Conservation (phyloP, 2,113 vertebrate species). For the Bos indicus region DNA sequence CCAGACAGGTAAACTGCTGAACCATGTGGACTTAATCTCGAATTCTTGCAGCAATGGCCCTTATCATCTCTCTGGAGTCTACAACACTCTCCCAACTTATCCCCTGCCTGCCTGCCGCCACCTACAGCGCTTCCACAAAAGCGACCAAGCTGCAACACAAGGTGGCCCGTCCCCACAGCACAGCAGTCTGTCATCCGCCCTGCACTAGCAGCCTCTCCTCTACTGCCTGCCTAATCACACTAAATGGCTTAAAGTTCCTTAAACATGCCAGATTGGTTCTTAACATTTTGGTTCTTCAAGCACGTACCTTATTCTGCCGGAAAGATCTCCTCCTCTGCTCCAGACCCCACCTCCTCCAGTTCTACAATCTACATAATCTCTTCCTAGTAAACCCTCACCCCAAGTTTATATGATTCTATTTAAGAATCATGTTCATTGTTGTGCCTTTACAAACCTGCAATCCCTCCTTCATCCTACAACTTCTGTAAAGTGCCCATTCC, state of each 20-base stretch:
- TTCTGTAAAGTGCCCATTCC: not conserved
- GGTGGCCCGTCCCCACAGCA: no score
- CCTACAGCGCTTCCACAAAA: not conserved
- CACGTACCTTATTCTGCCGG: not conserved
- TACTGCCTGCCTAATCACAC: not conserved
- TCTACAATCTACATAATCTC: not conserved
- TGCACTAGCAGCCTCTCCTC: not conserved
- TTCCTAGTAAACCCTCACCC: not conserved
- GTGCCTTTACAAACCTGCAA: not conserved
- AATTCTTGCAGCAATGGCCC: not conserved
- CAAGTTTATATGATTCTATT: not conserved
- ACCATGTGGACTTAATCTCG: not conserved
- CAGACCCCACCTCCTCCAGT: not conserved
- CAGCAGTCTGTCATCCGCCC: not conserved
- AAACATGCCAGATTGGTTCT: not conserved
- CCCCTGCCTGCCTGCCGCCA: not conserved
- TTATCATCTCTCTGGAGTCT: not conserved
- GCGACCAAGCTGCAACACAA: not conserved
- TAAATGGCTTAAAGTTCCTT: not conserved
- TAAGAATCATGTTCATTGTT: not conserved
- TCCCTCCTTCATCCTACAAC: not conserved
- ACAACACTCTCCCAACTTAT: not conserved
- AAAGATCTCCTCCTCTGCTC: not conserved
- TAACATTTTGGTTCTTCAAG: not conserved
- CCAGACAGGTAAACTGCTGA: not conserved